Percentiles rank a stretch among this genome's conserved stretches.
Conservation (phyloP, 1,140 invertebrate species). For the Nephotettix cincticeps region DNA sequence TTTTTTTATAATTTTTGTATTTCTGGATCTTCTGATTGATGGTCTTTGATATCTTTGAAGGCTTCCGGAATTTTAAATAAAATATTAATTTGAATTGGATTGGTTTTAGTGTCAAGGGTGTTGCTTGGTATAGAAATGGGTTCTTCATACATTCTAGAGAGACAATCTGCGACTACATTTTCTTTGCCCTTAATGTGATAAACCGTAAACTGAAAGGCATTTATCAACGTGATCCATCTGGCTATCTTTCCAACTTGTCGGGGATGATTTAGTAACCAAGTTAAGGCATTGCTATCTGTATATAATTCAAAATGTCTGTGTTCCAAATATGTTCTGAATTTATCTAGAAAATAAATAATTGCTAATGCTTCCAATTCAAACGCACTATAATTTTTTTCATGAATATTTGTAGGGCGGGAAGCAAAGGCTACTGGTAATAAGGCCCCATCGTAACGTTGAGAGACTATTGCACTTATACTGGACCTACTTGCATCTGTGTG, state of each 20-base stretch:
- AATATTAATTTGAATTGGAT: too few species aligned
- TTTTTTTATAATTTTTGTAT: background rate
- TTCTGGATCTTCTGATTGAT: background rate
- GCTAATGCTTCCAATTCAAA: background rate
- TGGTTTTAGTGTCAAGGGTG: background rate
- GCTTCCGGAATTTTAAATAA: background rate
- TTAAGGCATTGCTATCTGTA: background rate
- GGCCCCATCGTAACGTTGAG: background rate
- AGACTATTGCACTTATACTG: background rate
- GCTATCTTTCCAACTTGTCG: constrained; percentile 7
- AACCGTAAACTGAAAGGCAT: background rate
- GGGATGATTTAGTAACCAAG: background rate
- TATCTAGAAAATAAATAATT: background rate
- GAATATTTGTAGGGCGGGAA: background rate
- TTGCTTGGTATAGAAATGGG: background rate
- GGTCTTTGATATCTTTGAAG: background rate
- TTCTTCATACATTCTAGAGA: constrained; percentile 3
- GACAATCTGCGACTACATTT: constrained; percentile 16
- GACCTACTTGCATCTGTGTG: background rate
- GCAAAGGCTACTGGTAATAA: constrained; percentile 5
- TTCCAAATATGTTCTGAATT: background rate
- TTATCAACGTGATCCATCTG: background rate
- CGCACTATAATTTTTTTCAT: background rate
- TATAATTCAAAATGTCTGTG: constrained; percentile 1
- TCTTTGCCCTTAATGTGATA: constrained; percentile 1